Conservation (phyloP, 2,797 vertebrate genomes). For the Sebastes wilsoni region DNA sequence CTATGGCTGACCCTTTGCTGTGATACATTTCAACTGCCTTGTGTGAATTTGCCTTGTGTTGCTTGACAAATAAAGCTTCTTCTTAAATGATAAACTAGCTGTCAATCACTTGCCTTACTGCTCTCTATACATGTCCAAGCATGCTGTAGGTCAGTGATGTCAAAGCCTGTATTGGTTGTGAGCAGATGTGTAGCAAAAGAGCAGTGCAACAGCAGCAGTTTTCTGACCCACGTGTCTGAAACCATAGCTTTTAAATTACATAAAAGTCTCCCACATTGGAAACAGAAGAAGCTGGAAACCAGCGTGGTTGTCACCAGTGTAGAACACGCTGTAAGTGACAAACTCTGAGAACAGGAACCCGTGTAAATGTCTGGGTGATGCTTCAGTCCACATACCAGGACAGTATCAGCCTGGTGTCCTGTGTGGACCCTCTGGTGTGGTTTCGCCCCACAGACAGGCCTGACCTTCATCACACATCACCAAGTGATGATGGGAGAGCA, state of each 20-base stretch:
- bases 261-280: not conserved
- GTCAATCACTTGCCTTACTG: not conserved
- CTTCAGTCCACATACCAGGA: conserved; percentile 37
- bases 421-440: conserved; percentile 52
- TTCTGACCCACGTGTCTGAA: not conserved
- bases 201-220: not conserved
- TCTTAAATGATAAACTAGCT: not conserved
- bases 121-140: not conserved
- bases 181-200: not conserved
- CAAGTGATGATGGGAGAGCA: conserved; percentile 84
- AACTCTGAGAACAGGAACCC: not conserved
- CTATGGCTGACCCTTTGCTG: too few species aligned
- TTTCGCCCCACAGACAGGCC: conserved; percentile 74
- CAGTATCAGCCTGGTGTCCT: conserved; percentile 43
- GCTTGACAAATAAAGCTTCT: too few species aligned
- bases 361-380: conserved; percentile 37
- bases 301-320: not conserved
- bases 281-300: conserved; percentile 7
- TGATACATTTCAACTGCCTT: too few species aligned
- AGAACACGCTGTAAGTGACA: not conserved
- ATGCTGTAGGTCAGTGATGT: not conserved
- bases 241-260: not conserved
- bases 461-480: conserved; percentile 88
- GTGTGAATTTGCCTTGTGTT: too few species aligned
- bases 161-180: not conserved